Evolutionary conservation across 2,888 invertebrate genomes (phyloP), one percentile per base, ranked within the genome.

Genomic region (Lissocephala sabroskyi): DNA sequence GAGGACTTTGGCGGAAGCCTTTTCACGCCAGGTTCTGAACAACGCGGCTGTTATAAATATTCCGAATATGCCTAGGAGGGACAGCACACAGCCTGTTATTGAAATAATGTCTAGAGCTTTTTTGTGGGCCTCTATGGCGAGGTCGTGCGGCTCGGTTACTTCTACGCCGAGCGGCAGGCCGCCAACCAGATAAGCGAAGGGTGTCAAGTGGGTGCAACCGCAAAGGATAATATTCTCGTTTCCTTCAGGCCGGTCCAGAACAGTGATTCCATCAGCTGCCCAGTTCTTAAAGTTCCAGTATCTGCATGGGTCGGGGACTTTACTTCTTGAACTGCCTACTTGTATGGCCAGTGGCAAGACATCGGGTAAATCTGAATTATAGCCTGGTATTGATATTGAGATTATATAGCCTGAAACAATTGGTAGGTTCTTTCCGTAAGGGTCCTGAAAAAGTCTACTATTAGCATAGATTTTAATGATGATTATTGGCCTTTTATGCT

Each of bases 1-100:
- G 4, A 91, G 82, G 2, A 91, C 87, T 81, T 90, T 89, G 10
- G 90, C 89, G 0, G 89, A 88, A 1, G 89, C 86, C 63, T 89
- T 89, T 79, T 87, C 86, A 9, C 90, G 86, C 87, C 90, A 89
- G 26, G 87, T 85, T 59, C 86, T 84, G 76, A 89, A 89, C 13
- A 87, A 81, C 30, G 86, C 79, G 1, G 89, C 89, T 0, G 89
- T 90, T 13, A 87, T 71, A 79, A 88, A 86, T 50, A 89, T 88
- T 2, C 88, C 87, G 5, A 82, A 59, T 33, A 89, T 86, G 17
- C 89, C 89, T 1, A 87, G 57, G 26, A 89, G 73, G 2, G 89
- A 90, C 14, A 89, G 71, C 7, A 87, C 86, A 58, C 88, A 87
- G 0, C 90, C 89, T 0, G 87, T 65, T 11, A 89, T 66, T 6